Conservation (phyloP, 2,888 invertebrate species). For the Belgica antarctica region DNA sequence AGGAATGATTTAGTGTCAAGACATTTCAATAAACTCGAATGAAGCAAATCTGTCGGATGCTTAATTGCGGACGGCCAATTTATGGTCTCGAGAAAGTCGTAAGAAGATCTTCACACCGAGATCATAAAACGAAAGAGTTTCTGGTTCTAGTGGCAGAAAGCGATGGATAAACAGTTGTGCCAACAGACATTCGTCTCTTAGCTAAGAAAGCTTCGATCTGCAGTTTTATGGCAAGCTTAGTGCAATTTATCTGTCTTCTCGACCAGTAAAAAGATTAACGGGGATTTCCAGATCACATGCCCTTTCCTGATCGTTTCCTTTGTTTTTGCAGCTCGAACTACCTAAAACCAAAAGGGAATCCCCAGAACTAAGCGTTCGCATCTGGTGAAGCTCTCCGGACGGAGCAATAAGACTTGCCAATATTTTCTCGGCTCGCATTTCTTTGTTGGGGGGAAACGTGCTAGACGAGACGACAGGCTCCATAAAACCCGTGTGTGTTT, state of each 20-base stretch:
- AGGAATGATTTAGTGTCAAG: not conserved
- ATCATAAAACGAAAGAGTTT: not conserved
- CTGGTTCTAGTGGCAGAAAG: not conserved
- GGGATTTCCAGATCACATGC: not conserved
- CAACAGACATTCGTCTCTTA: not conserved
- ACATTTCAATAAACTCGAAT: constrained; percentile 4
- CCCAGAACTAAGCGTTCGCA: too few species aligned
- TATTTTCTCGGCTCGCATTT: not conserved
- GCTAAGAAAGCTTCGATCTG: too few species aligned
- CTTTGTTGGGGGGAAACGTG: not conserved
- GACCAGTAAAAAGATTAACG: not conserved
- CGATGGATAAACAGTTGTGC: not conserved
- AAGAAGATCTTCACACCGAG: not conserved
- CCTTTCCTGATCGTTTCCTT: not conserved
- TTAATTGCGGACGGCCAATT: not conserved
- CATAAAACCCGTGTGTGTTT: not conserved
- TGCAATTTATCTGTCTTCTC: not conserved
- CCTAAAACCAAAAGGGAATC: too few species aligned
- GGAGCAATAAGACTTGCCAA: too few species aligned
- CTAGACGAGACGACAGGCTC: not conserved
- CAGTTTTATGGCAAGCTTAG: too few species aligned
- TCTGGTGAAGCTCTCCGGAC: not conserved
- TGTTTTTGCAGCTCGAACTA: too few species aligned
- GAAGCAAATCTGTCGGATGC: not conserved
- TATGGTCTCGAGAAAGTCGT: not conserved